Evolutionary conservation across 2,113 vertebrate genomes (phyloP).

Genomic region (Tinamus guttatus): DNA sequence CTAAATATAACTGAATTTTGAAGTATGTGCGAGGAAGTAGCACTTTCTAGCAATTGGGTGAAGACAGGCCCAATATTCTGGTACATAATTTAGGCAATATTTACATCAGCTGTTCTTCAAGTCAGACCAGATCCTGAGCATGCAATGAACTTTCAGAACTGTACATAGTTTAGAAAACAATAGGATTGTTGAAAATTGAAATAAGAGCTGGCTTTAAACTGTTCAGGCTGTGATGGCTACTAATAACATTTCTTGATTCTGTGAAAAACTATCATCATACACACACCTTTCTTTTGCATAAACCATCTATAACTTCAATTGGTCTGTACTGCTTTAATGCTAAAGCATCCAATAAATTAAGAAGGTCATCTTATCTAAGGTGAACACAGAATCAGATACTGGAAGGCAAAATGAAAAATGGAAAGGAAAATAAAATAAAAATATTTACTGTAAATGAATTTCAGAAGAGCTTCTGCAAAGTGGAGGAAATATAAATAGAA

Average conservation of each 20-base stretch:
- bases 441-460: conserved; percentile 41
- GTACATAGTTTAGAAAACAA: not conserved
- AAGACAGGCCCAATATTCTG: not conserved
- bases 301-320: not conserved
- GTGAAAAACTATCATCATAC: not conserved
- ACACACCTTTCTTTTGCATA: not conserved
- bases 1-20: not conserved
- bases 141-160: not conserved
- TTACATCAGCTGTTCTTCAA: not conserved
- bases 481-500: not conserved
- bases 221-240: not conserved
- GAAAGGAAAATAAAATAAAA: conserved; percentile 21
- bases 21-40: not conserved
- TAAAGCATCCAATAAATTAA: not conserved
- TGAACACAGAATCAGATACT: conserved; percentile 6
- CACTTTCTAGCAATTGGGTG: not conserved
- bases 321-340: not conserved
- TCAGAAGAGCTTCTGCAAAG: conserved; percentile 33
- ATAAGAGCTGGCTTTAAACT: not conserved
- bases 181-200: conserved; percentile 8
- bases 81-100: not conserved
- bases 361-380: not conserved
- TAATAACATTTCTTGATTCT: conserved; percentile 24
- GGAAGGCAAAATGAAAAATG: not conserved
- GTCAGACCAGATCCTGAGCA: not conserved